Evolutionary conservation across 37 sponge, comb jelly and placozoan genomes (phyloP), one percentile per base, ranked within the genome.

Genomic region (Crambe crambe): DNA sequence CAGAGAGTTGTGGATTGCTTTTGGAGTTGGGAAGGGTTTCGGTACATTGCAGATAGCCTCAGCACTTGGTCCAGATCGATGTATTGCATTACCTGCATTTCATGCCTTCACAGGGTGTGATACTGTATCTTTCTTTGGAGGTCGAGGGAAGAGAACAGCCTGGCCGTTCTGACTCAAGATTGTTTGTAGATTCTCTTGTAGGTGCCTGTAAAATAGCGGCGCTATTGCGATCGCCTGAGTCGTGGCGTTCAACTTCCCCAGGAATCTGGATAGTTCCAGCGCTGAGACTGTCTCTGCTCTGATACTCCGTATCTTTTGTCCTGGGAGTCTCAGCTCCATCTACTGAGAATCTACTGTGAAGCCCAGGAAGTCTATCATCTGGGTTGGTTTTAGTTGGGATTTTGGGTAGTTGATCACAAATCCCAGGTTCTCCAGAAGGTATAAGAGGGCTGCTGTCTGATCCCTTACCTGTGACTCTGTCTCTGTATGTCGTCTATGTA

Each of bases 61-160:
- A 12, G 38, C 60, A 4, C 6, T 75, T 2, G 76, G 76, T 41
- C 60, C 76, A 57, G 60, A 75, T n/a, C 8, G 42, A 57, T 37
- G 10, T 3, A 25, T 4, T 3, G 73, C 73, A 9, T 78, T 65
- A 27, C 79, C 3, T n/a, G 37, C 64, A 44, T 78, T 78, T 23
- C 72, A 80, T 80, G 80, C 80, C 17, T 68, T 80, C 9, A 80
- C 80, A 47, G 80, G 80, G 5, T 80, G 80, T 51, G 80, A 80
- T 47, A 80, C 80, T 8, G 80, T 80, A 8, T 80, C 80, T 2
- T 21, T 36, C n/a, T 80, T 80, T 69, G 58, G 4, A 26, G 80
- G 80, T 20, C 18, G 37, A 15, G 80, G 79, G 12, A 78, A 78
- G 67, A 78, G 29, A 25, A 75, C 59, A 9, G 76, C 76, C 1